Evolutionary conservation across 2,888 invertebrate species (phyloP), one percentile per base, ranked within the genome.

Genomic region (Meganola albula): DNA sequence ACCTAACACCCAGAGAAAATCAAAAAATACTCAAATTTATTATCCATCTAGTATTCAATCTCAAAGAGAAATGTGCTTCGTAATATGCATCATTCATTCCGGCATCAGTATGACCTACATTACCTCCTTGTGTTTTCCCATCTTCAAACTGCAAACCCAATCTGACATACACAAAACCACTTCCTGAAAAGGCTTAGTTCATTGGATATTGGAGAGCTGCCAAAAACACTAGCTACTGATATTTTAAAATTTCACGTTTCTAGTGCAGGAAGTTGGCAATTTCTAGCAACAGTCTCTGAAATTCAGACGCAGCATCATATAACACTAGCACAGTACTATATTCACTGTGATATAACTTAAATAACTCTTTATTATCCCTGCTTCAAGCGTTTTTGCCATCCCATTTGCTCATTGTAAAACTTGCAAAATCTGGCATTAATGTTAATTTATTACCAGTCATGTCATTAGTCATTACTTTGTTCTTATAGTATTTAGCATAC

Each of bases 81-180:
- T 27, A 34, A 18, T 27, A 20, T 32, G 10, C 18, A 23, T 40
- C 32, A 37, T 41, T 44, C 23, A 35, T 34, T 37, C 16, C 23
- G 30, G 24, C 22, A 8, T 21, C 23, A 37, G 40, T 41, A 39
- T 38, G 50, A 45, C 53, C 47, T 31, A 51, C 31, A 40, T 53
- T 21, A 30, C 16, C 12, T 18, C 25, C 33, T 27, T 44, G 26
- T 40, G 34, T 20, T 14, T 34, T 30, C 34, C 27, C 30, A 10
- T 34, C 41, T 38, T 39, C 41, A 40, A 40, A 33, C 30, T 43
- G 39, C 38, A 44, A 31, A 48, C 37, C 41, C 26, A 45, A 32
- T 33, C 23, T 32, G 32, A 42, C n/a, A n/a, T 32, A 45, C 31
- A 34, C 27, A 40, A 28, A 16, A 39, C 12, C 32, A 22, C 29